Base-by-base conservation (phyloP, 2,797 vertebrate species). In the Echiichthys vipera region DNA sequence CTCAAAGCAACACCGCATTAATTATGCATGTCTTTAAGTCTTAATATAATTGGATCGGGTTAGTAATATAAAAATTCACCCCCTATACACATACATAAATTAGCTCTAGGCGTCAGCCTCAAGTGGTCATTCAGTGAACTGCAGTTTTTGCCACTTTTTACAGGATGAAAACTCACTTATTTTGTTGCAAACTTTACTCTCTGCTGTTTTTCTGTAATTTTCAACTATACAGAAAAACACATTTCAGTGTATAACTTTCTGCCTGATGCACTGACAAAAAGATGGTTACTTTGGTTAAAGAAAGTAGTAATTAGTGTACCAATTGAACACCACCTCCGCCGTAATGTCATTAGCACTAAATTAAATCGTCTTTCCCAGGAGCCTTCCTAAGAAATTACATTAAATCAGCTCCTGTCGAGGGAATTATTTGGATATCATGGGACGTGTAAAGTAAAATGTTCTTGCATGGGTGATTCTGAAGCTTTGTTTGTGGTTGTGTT, bases 281-380 rank as follows among this genome's bases (percentile, higher is more conserved):
- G 32, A 72, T 27, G 43, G n/a, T 49, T 42, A 40, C 32, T 74
- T 57, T 61, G 63, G n/a, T 64, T n/a, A 56, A 56, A 59, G 27
- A 65, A 49, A 58, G 67, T 45, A 55, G 39, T 65, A 68, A 78
- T 75, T 68, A 51, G 20, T 39, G 25, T 43, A 25, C 29, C 6
- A 68, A n/a, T 27, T 51, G 4, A 71, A 74, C 62, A 50, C 2
- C 0, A 18, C 20, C 29, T 67, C 4, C n/a, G 3, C 29, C 32
- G 11, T 63, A 57, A 67, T 66, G 34, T 36, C 13, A 36, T 13
- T 36, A 36, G n/a, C 2, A 51, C 22, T 25, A 69, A 68, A 68
- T 59, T 2, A 64, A 36, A 65, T 9, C 18, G 15, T 42, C 4
- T 32, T n/a, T 25, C 62, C 30, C 22, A 43, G 24, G 1, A 61